Evolutionary conservation across 2,888 invertebrate genomes (phyloP).

Genomic region (Ectropis crepuscularia): DNA sequence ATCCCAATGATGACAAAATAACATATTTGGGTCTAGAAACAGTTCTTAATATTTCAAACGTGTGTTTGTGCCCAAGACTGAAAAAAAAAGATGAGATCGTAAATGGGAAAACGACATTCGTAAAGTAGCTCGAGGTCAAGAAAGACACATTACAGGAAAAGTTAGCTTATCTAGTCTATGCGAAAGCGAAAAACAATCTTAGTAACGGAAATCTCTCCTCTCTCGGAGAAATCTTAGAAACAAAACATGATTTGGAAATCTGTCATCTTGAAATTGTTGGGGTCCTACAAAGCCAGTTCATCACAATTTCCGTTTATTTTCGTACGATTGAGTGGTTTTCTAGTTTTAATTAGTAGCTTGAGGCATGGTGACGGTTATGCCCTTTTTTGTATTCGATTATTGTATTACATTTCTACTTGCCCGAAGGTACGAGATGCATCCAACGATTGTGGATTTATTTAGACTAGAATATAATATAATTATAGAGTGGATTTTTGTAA

Average conservation of each 20-base stretch:
- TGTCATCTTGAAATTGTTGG: not conserved
- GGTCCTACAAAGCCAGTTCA: slow-evolving; percentile 42
- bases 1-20: too few relatives aligned
- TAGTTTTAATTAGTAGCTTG: slow-evolving; percentile 69
- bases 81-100: too few relatives aligned
- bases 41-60: too few relatives aligned
- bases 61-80: too few relatives aligned
- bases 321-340: slow-evolving; percentile 43
- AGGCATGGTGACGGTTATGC: slow-evolving; percentile 76
- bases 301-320: slow-evolving; percentile 27
- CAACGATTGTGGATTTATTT: slow-evolving; percentile 55
- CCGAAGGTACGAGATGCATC: slow-evolving; percentile 54
- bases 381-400: slow-evolving; percentile 39
- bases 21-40: too few relatives aligned
- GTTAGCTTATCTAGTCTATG: too few relatives aligned
- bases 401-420: slow-evolving; percentile 41
- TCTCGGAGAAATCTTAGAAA: too few relatives aligned
- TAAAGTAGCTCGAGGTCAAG: too few relatives aligned
- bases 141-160: too few relatives aligned
- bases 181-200: too few relatives aligned
- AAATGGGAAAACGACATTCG: too few relatives aligned
- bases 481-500: slow-evolving; percentile 56
- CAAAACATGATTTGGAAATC: slow-evolving; percentile 11
- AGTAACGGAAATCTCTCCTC: too few relatives aligned
- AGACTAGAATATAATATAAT: slow-evolving; percentile 40